Conservation (phyloP, 2,797 vertebrate species). For the Erithacus rubecula region DNA sequence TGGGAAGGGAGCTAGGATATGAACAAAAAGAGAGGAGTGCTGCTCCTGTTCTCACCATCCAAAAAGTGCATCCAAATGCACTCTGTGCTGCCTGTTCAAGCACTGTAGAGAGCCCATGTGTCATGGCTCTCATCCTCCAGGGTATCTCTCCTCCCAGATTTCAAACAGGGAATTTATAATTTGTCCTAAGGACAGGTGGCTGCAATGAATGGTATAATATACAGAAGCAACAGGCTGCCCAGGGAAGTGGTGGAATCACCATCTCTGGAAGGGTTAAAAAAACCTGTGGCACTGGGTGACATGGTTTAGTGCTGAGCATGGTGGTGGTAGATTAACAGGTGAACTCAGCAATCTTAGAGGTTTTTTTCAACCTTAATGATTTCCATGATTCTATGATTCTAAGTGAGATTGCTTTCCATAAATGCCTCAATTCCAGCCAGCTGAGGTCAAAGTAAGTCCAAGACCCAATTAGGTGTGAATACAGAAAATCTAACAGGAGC, state of each 20-base stretch:
- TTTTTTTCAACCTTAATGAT: neutral
- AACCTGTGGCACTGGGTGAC: neutral
- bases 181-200: neutral
- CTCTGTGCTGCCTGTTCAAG: neutral
- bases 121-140: accelerated
- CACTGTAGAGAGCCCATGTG: neutral
- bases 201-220: neutral
- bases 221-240: neutral
- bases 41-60: neutral
- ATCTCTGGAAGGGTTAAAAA: neutral
- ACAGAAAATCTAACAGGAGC: neutral
- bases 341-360: neutral
- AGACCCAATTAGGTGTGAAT: neutral
- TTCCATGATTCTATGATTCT: neutral
- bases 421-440: neutral
- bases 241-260: neutral
- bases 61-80: neutral
- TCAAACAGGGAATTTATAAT: neutral
- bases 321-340: neutral
- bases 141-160: neutral
- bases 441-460: neutral
- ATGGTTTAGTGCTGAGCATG: neutral
- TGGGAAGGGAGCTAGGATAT: neutral
- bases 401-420: neutral
- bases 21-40: neutral